Evolutionary conservation across 1,140 invertebrate genomes (phyloP).

Genomic region (Alviniconcha marisindica): DNA sequence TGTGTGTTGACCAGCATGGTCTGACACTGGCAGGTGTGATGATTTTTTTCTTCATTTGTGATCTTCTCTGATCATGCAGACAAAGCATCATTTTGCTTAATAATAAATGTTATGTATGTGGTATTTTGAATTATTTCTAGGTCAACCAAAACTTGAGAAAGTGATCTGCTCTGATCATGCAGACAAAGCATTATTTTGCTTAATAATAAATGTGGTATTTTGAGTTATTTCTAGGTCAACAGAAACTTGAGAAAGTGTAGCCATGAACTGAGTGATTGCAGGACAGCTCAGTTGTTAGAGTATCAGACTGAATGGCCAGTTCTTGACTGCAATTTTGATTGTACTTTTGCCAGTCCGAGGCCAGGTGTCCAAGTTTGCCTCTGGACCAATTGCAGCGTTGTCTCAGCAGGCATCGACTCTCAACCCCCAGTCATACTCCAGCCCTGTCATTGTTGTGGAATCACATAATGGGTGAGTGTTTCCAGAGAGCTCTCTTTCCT

Average conservation of each 20-base stretch:
- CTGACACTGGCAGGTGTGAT: constrained; percentile 56
- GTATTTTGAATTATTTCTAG: no score
- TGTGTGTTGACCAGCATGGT: constrained; percentile 63
- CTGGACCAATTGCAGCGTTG: constrained; percentile 56
- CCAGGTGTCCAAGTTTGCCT: constrained; percentile 32
- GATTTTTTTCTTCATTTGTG: no score
- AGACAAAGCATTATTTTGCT: not conserved
- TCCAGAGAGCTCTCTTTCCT: not conserved
- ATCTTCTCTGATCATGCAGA: no score
- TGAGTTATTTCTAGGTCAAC: no score
- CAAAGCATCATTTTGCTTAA: not conserved
- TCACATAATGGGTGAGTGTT: constrained; percentile 57
- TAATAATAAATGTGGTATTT: no score
- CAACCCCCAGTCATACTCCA: constrained; percentile 34
- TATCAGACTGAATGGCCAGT: not conserved
- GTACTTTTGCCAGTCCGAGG: constrained; percentile 49
- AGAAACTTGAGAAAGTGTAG: not conserved
- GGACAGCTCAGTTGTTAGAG: not conserved
- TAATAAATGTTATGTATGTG: not conserved
- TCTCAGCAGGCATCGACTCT: constrained; percentile 55
- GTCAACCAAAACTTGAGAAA: not conserved
- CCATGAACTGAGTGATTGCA: not conserved
- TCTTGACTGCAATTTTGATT: not conserved
- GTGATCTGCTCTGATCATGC: not conserved
- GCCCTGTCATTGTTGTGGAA: constrained; percentile 59